A percentile compares a stretch with the other conserved stretches of the same genome.
phyloP scores from a whole-genome alignment of 2,113 vertebrate species.

The Rhinolophus ferrumequinum region DNA sequence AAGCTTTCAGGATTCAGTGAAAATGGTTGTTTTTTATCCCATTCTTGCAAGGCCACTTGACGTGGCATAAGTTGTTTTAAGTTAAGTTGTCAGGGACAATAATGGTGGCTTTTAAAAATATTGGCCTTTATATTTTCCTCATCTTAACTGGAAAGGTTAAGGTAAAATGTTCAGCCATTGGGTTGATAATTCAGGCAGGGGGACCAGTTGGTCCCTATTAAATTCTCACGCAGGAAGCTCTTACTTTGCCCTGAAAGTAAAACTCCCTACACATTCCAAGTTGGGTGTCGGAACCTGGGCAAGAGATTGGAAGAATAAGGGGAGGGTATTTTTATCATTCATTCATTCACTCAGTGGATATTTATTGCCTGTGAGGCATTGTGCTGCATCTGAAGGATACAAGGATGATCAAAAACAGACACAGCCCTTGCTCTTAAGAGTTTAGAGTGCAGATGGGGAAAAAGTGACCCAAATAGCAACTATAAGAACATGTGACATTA shows the following conservation, averaged over 20 bases:
- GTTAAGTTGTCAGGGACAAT: background rate
- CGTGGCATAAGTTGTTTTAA: background rate
- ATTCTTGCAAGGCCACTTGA: background rate
- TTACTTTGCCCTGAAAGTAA: background rate
- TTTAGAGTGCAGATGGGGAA: background rate
- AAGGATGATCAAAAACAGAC: background rate
- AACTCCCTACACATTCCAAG: background rate
- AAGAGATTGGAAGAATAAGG: background rate
- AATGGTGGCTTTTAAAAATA: background rate
- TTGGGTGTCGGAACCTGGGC: background rate
- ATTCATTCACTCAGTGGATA: background rate
- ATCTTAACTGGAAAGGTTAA: background rate
- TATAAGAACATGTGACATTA: background rate
- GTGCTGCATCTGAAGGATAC: background rate
- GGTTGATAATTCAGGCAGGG: background rate
- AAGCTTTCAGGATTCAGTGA: background rate
- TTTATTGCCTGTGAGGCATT: background rate
- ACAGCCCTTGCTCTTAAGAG: background rate
- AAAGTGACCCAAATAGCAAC: background rate
- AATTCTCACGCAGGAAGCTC: background rate
- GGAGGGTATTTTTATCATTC: background rate
- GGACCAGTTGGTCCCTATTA: background rate
- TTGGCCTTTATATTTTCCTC: background rate
- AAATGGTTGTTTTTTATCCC: background rate
- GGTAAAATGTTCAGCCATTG: background rate